Percentiles rank a stretch among this genome's conserved stretches.
Evolutionary conservation across 2,888 invertebrate species (phyloP).

Genomic region (Mesochorus sp.): DNA sequence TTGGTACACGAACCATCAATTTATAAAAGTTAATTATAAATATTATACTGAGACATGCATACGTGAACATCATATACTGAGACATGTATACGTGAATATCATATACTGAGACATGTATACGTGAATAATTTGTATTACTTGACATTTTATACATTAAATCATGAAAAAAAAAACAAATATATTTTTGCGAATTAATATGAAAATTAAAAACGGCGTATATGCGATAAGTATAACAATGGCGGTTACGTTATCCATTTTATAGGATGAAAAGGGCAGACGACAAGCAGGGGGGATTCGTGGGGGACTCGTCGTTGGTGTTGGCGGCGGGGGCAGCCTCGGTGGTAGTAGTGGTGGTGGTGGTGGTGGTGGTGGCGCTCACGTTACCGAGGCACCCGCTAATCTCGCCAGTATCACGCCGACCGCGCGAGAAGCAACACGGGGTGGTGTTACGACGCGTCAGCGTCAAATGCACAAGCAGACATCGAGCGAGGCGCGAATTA

Average conservation of each 20-base stretch:
- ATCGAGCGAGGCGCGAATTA: conserved; percentile 58
- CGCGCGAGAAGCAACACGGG: conserved; percentile 79
- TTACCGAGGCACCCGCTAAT: conserved; percentile 78
- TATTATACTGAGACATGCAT: no score
- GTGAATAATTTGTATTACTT: neutral
- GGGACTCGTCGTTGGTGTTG: conserved; percentile 70
- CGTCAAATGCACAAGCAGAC: conserved; percentile 69
- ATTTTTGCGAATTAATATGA: conserved; percentile 4
- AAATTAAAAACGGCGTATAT: neutral
- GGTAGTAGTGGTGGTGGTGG: conserved; percentile 69
- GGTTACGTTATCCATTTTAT: conserved; percentile 68
- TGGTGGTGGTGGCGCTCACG: conserved; percentile 70
- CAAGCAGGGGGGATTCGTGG: conserved; percentile 75
- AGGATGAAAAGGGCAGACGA: conserved; percentile 74
- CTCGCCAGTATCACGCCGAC: conserved; percentile 80
- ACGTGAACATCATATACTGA: no score
- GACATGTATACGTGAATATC: no score
- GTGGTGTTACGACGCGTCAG: conserved; percentile 69
- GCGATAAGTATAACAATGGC: conserved; percentile 47
- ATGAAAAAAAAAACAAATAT: neutral
- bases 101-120: neutral
- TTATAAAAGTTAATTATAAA: conserved; percentile 30
- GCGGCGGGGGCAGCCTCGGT: conserved; percentile 69
- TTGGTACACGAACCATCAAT: neutral
- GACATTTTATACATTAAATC: neutral